Conservation (phyloP, 2,797 vertebrate species). For the Coranthus polyacanthus region DNA sequence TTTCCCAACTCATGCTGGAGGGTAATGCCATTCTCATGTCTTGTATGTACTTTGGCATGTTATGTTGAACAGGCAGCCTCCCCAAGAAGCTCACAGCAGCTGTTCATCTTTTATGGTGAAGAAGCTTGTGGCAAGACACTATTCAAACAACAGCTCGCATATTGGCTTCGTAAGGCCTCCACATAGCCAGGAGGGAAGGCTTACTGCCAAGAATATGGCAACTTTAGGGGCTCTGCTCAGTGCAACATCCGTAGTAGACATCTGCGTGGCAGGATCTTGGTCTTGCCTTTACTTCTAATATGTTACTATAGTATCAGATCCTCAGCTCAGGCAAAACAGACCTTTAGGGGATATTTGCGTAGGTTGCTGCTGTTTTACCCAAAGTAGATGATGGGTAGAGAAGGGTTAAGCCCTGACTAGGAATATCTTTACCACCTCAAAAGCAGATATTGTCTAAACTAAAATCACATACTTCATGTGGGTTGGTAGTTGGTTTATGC, state of each 20-base stretch:
- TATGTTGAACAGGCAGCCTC: conserved; percentile 29
- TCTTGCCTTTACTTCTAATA: conserved; percentile 14
- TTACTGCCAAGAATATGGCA: conserved; percentile 24
- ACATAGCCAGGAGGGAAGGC: conserved; percentile 9
- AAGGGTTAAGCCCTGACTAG: background rate
- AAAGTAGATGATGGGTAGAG: background rate
- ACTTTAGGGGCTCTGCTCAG: conserved; percentile 19
- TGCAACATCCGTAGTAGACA: conserved; percentile 1
- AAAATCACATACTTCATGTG: too few species aligned
- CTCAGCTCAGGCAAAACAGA: background rate
- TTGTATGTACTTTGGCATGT: conserved; percentile 35
- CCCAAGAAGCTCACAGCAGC: conserved; percentile 48
- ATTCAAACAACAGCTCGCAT: conserved; percentile 46
- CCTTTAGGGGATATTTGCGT: conserved; percentile 9
- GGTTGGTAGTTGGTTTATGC: background rate
- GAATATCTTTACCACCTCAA: background rate
- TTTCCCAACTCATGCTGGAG: conserved; percentile 5
- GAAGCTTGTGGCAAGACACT: conserved; percentile 30
- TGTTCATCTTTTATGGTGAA: conserved; percentile 41
- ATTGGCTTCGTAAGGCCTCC: conserved; percentile 3
- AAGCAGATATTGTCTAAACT: too few species aligned
- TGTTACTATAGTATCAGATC: background rate
- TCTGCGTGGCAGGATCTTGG: conserved; percentile 4
- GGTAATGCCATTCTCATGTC: conserved; percentile 23
- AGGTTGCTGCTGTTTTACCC: background rate